Evolutionary conservation across 2,797 vertebrate genomes (phyloP), one percentile per base, ranked within the genome.

Genomic region (Typhlichthys eigenmanni): DNA sequence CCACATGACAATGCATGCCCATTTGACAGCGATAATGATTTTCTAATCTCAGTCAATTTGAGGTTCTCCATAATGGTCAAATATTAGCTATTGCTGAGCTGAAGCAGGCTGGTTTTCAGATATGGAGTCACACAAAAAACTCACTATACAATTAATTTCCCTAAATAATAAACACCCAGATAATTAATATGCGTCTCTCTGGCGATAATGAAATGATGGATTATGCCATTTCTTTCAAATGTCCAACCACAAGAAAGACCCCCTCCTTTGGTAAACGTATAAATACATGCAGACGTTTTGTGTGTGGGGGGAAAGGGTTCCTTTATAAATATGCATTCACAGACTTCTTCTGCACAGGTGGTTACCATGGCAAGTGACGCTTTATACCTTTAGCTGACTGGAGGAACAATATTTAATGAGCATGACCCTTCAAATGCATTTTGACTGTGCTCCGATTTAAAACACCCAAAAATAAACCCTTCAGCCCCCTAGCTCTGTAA

Each of bases 21-120:
- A 89, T 91, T 89, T 87, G 83, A 88, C 74, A 79, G 74, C 62
- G 79, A 91, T 90, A 88, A 92, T 89, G 87, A 88, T 89, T 90
- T 92, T 89, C 85, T 88, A 80, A 88, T 91, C 84, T 78, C 74
- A 83, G 78, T 83, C 76, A 72, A 88, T 90, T 90, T 85, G 78
- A 85, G 69, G 84, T 83, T 83, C 75, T 80, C 68, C 75, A 85
- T 81, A 87, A 86, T 81, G 78, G 72, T 79, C 73, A 53, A 80
- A 82, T 90, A 90, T 88, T 79, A 86, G 63, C 80, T 76, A 74
- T 68, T 62, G 73, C 68, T 66, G 51, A 82, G 85, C 75, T 68
- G 72, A 80, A 82, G 74, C 80, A 85, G 34, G 82, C 64, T 76
- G 56, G 71, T 76, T 79, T 84, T 89, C 64, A 78, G 86, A 91